Evolutionary conservation across 2,888 invertebrate genomes (phyloP).

Genomic region (Anorthoa munda): DNA sequence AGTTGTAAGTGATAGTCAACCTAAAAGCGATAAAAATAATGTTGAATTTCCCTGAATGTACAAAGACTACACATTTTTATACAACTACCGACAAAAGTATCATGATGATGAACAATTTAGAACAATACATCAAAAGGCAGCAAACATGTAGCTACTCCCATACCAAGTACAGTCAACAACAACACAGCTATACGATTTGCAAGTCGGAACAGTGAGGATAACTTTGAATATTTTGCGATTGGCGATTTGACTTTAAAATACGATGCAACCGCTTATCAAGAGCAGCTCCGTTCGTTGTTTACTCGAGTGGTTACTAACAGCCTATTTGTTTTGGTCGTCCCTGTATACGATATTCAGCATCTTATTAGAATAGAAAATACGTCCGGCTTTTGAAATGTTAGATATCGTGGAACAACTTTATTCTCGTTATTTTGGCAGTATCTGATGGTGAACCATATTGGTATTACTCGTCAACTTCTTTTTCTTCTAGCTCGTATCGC

Average conservation of each 20-base stretch:
- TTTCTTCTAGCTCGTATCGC: too few species aligned
- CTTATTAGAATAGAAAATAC: constrained; percentile 8
- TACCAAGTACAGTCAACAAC: constrained; percentile 52
- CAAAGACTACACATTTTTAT: too few species aligned
- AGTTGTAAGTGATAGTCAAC: too few species aligned
- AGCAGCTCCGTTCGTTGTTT: constrained; percentile 62
- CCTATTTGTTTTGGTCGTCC: constrained; percentile 67
- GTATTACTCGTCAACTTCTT: too few species aligned
- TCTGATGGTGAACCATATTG: not conserved
- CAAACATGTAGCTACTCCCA: constrained; percentile 24
- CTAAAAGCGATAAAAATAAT: too few species aligned
- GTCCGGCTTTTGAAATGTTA: not conserved
- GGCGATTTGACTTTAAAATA: constrained; percentile 88
- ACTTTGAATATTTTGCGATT: constrained; percentile 87
- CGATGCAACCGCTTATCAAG: constrained; percentile 82
- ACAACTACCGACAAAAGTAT: too few species aligned
- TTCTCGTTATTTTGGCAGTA: not conserved
- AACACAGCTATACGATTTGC: constrained; percentile 79
- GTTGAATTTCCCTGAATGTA: too few species aligned
- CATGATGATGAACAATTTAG: not conserved
- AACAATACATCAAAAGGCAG: not conserved
- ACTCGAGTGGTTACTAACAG: constrained; percentile 64
- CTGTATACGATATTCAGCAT: constrained; percentile 30
- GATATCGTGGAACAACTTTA: not conserved
- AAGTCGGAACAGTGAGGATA: constrained; percentile 80